Evolutionary conservation across 2,113 vertebrate species (phyloP).

Genomic region (Cebidichthys violaceus): DNA sequence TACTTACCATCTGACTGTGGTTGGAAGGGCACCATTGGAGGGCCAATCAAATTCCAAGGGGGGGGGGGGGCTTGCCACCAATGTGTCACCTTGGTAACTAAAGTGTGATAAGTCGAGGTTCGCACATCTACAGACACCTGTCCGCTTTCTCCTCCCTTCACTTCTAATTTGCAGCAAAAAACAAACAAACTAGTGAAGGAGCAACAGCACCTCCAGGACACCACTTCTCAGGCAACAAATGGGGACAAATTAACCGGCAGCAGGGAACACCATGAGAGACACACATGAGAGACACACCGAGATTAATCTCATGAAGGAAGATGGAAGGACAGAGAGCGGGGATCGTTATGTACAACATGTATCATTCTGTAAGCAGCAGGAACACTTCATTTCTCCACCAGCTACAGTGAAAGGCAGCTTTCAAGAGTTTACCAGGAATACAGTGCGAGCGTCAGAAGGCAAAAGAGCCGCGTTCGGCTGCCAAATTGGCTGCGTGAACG

Average conservation of each 20-base stretch:
- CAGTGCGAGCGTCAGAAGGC: neutral
- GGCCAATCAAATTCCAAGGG: neutral
- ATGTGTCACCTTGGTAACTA: neutral
- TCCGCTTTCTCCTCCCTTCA: neutral
- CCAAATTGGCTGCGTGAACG: conserved; percentile 20
- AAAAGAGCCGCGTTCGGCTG: conserved; percentile 1
- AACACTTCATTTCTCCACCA: conserved; percentile 6
- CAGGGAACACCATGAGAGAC: conserved; percentile 50
- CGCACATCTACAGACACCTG: no score
- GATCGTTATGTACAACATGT: conserved; percentile 27
- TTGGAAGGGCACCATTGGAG: neutral
- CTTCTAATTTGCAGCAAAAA: neutral
- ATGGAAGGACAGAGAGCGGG: conserved; percentile 1
- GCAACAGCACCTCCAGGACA: neutral
- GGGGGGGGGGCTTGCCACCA: neutral
- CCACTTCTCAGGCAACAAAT: conserved; percentile 18
- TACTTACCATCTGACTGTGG: neutral
- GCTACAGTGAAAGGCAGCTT: conserved; percentile 22
- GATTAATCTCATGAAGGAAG: conserved; percentile 39
- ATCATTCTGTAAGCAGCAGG: conserved; percentile 20
- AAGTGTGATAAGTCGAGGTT: neutral
- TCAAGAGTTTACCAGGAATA: conserved; percentile 16
- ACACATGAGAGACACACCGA: conserved; percentile 50
- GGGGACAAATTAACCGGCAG: conserved; percentile 37
- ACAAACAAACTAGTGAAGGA: neutral